Evolutionary conservation across 2,888 invertebrate genomes (phyloP).

Genomic region (Gibbula magus): DNA sequence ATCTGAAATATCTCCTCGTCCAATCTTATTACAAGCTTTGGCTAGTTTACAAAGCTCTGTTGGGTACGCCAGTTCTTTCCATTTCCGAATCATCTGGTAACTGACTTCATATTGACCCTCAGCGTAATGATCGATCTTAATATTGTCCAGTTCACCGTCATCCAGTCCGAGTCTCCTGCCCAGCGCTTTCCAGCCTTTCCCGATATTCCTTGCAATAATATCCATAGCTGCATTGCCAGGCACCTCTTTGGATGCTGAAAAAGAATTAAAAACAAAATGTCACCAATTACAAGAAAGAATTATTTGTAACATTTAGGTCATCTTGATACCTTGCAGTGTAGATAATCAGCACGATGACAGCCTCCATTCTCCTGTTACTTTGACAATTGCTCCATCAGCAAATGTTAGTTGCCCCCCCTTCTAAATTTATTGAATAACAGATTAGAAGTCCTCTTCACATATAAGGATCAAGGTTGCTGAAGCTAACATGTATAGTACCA

Average conservation of each 20-base stretch:
- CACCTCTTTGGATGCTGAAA: slow-evolving; percentile 6
- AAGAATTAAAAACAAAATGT: too few relatives aligned
- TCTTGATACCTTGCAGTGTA: too few relatives aligned
- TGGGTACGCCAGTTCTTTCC: neutral
- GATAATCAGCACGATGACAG: too few relatives aligned
- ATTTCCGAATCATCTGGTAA: slow-evolving; percentile 22
- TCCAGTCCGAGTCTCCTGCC: neutral
- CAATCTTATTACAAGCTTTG: neutral
- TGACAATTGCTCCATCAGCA: too few relatives aligned
- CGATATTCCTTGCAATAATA: neutral
- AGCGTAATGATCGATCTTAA: neutral
- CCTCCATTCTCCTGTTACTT: too few relatives aligned
- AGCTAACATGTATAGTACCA: too few relatives aligned
- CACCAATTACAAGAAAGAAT: too few relatives aligned
- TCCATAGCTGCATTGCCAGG: neutral
- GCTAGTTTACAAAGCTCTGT: neutral
- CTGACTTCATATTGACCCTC: slow-evolving; percentile 18
- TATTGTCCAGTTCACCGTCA: slow-evolving; percentile 19
- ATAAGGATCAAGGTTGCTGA: too few relatives aligned
- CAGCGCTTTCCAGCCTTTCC: neutral
- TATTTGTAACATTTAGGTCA: too few relatives aligned
- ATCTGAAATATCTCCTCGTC: neutral
- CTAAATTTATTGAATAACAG: too few relatives aligned
- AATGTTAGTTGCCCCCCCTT: too few relatives aligned
- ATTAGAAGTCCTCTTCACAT: too few relatives aligned